Evolutionary conservation across 2,888 invertebrate genomes (phyloP).

Genomic region (Heliconius ismenius): DNA sequence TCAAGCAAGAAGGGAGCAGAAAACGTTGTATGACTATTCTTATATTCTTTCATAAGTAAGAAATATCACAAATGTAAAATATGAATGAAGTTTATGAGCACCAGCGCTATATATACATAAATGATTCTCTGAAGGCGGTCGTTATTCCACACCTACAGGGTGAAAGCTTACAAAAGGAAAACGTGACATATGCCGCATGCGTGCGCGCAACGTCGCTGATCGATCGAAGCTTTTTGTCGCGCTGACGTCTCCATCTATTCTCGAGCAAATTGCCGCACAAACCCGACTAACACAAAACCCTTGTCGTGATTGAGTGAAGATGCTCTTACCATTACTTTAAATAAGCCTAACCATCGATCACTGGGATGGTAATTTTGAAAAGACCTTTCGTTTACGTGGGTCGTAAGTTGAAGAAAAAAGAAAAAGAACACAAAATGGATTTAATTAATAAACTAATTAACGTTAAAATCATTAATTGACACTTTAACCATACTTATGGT

Average conservation of each 20-base stretch:
- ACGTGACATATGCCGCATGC: constrained; percentile 50
- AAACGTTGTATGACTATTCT: constrained; percentile 53
- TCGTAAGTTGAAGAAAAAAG: background rate
- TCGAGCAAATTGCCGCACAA: constrained; percentile 70
- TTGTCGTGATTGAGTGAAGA: constrained; percentile 69
- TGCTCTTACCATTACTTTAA: constrained; percentile 69
- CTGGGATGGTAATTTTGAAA: constrained; percentile 50
- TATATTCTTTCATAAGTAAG: background rate
- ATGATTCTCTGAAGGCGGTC: constrained; percentile 20
- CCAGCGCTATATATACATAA: constrained; percentile 5
- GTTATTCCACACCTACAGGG: constrained; percentile 26
- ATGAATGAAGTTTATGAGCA: background rate
- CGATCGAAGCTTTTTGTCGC: constrained; percentile 79
- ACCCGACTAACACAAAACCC: constrained; percentile 56
- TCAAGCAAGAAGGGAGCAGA: constrained; percentile 52
- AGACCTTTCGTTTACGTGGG: constrained; percentile 46
- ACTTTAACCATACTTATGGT: background rate
- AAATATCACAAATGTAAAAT: background rate
- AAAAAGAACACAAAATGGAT: background rate
- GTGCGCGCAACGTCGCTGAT: constrained; percentile 67
- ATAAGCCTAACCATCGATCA: constrained; percentile 76
- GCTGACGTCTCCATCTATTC: constrained; percentile 78
- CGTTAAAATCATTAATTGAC: background rate
- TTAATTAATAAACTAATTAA: background rate
- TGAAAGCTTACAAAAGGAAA: constrained; percentile 27